Conservation (phyloP, 2,888 invertebrate genomes). For the Cataglyphis livida region DNA sequence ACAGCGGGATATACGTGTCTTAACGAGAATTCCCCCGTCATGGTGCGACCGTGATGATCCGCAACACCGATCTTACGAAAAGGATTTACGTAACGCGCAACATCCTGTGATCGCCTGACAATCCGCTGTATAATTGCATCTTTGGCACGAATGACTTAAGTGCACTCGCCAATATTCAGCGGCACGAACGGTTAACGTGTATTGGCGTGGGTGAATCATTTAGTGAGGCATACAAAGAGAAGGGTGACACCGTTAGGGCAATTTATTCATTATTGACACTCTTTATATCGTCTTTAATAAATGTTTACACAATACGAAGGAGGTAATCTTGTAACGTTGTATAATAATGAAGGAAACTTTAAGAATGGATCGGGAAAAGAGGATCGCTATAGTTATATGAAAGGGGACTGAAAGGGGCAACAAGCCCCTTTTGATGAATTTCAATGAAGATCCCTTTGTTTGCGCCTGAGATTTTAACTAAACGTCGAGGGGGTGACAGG, state of each 20-base stretch:
- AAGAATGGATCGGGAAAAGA: slow-evolving; percentile 31
- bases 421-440: slow-evolving; percentile 76
- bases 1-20: neutral
- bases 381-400: slow-evolving; percentile 14
- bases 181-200: slow-evolving; percentile 26
- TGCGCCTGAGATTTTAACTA: slow-evolving; percentile 71
- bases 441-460: slow-evolving; percentile 77
- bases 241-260: neutral
- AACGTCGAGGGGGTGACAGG: slow-evolving; percentile 72
- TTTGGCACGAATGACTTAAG: slow-evolving; percentile 50
- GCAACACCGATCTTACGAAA: slow-evolving; percentile 33
- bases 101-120: slow-evolving; percentile 44
- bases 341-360: neutral
- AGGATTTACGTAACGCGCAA: slow-evolving; percentile 58
- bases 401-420: slow-evolving; percentile 33
- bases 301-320: neutral
- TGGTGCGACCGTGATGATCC: slow-evolving; percentile 12
- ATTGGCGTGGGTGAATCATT: neutral
- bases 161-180: slow-evolving; percentile 21
- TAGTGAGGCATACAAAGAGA: neutral
- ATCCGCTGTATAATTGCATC: slow-evolving; percentile 52
- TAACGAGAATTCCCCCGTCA: slow-evolving; percentile 37
- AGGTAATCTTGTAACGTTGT: neutral
- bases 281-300: neutral
- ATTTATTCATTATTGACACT: neutral